Evolutionary conservation across 2,113 vertebrate species (phyloP), one percentile per base, ranked within the genome.

Genomic region (Phylloscopus trochiloides): DNA sequence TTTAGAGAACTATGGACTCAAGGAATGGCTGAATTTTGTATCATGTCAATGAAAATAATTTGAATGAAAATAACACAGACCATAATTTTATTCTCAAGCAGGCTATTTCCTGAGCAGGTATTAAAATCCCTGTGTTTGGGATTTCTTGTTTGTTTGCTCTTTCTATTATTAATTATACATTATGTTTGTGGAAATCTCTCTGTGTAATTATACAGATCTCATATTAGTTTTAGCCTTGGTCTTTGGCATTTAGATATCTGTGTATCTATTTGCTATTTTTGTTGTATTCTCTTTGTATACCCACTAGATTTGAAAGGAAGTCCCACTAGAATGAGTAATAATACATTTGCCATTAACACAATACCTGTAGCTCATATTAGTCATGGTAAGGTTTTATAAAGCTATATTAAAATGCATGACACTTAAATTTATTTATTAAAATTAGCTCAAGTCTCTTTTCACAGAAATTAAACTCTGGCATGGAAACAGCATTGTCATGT

Each of bases 401-500:
- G 5, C 25, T 81, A 78, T 77, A 80, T 58, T 38, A 58, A 88
- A 88, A 77, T 34, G 25, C 7, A 42, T 16, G 19, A 68, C 10
- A 58, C 38, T 22, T 57, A 57, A 50, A 67, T 86, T 58, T 78
- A 79, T 81, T 87, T 80, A 81, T 91, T 80, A 94, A 93, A 93
- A 88, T 82, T 89, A 95, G 48, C 86, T 94, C 57, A 91, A 55
- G 50, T 90, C 89, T 94, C 51, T 90, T 86, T 57, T 57, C 70
- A 91, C 38, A 95, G 75, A 97, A 91, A 90, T 84, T 68, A 92
- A 90, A 91, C 65, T 93, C 83, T 88, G 73, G 90, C 84, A 92
- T 22, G 22, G 68, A 63, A 96, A 93, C 58, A 87, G 34, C 43
- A 82, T 87, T 96, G 85, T 94, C 95, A 87, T 59, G 91, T 96